phyloP scores from a whole-genome alignment of 2,888 invertebrate genomes.

The Phanerotoma sp. region DNA sequence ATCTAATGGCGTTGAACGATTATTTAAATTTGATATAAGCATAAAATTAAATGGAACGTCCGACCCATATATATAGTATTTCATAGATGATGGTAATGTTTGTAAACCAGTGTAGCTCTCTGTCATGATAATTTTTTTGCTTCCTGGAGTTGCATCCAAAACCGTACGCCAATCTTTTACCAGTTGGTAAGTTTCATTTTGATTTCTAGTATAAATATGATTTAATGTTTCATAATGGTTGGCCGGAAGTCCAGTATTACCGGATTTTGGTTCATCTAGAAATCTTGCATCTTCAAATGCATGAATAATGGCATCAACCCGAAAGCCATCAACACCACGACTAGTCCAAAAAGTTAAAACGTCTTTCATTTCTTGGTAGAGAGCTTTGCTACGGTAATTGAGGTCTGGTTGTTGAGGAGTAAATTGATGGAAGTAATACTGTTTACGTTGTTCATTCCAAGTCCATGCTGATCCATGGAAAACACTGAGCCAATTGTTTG shows the following conservation, averaged over 20 bases:
- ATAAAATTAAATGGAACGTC: conserved; percentile 68
- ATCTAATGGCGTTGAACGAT: conserved; percentile 59
- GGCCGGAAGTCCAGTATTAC: conserved; percentile 25
- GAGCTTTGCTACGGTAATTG: conserved; percentile 61
- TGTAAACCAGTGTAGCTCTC: conserved; percentile 60
- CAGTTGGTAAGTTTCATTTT: conserved; percentile 49
- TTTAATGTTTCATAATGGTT: conserved; percentile 44
- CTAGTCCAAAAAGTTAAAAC: conserved; percentile 62
- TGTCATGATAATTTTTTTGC: conserved; percentile 61
- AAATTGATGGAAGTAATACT: conserved; percentile 67
- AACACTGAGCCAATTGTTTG: conserved; percentile 59
- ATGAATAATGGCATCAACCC: conserved; percentile 55
- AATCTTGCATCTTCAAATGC: conserved; percentile 39
- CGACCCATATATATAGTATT: conserved; percentile 52
- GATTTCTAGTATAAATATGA: conserved; percentile 53
- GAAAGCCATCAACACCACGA: conserved; percentile 63
- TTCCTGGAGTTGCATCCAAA: conserved; percentile 59
- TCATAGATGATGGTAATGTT: conserved; percentile 62
- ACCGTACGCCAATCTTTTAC: conserved; percentile 61
- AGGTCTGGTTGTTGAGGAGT: conserved; percentile 65
- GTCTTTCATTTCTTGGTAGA: conserved; percentile 59
- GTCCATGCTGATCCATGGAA: conserved; percentile 61
- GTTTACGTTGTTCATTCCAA: conserved; percentile 61
- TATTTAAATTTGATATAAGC: conserved; percentile 58
- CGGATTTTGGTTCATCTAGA: conserved; percentile 51